Conservation (phyloP, 2,113 vertebrate species). For the Perca fluviatilis region DNA sequence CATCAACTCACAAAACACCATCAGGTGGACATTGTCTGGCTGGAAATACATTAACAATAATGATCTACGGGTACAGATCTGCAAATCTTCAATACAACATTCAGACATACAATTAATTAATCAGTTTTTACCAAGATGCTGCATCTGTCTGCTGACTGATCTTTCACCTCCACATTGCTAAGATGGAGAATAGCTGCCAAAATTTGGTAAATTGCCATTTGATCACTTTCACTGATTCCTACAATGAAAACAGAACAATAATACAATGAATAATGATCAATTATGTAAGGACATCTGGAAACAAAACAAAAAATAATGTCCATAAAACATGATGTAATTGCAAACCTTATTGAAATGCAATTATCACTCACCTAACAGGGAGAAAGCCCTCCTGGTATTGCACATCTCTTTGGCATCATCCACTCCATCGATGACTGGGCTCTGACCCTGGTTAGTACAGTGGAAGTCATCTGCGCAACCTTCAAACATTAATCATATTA, state of each 20-base stretch:
- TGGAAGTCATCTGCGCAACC: constrained; percentile 90
- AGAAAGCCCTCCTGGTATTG: constrained; percentile 91
- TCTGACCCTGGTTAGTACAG: constrained; percentile 93
- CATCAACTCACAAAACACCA: constrained; percentile 93
- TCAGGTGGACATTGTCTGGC: constrained; percentile 90
- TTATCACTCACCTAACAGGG: constrained; percentile 88
- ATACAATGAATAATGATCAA: neutral
- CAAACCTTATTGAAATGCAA: neutral
- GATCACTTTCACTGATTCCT: constrained; percentile 92
- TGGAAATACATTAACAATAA: constrained; percentile 69
- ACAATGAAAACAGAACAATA: neutral
- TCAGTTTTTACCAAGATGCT: constrained; percentile 86
- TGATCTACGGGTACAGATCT: neutral
- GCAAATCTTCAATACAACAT: neutral
- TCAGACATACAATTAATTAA: neutral
- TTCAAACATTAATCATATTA: constrained; percentile 60
- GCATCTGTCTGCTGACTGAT: constrained; percentile 90
- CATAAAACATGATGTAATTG: constrained; percentile 4
- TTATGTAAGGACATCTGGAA: neutral
- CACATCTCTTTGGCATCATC: constrained; percentile 92
- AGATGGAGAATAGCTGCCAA: constrained; percentile 96
- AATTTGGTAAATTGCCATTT: constrained; percentile 95
- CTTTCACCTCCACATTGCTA: constrained; percentile 91
- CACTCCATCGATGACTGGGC: constrained; percentile 90
- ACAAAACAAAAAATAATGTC: neutral